Percentiles rank a stretch among this genome's conserved stretches.
These are phyloP conservation scores for Nycticryphes semicollaris DNA, from an alignment of 2,113 vertebrate species.

Conservation along the genomic window DNA sequence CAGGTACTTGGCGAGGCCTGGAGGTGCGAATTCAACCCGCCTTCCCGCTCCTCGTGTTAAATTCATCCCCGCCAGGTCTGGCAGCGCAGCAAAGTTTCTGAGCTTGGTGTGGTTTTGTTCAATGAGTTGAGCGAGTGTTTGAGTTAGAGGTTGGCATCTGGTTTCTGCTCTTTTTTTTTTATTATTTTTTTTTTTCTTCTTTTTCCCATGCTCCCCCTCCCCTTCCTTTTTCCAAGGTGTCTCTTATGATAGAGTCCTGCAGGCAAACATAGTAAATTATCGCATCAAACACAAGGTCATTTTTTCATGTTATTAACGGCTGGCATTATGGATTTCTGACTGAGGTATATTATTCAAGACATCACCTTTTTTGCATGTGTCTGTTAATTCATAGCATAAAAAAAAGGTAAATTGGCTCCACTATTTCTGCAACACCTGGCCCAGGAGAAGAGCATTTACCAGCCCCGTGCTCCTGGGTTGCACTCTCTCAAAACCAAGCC, in stretches of 20 bases:
- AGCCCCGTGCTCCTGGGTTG: rapidly evolving
- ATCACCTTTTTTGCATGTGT: background rate
- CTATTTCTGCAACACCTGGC: rapidly evolving
- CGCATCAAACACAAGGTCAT: background rate
- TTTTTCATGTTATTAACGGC: background rate
- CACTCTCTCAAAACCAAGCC: background rate
- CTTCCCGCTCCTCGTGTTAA: background rate
- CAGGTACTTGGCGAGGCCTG: background rate
- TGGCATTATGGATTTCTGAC: background rate
- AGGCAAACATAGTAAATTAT: background rate
- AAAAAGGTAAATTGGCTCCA: background rate
- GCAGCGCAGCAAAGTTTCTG: background rate
- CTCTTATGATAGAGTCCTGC: background rate
- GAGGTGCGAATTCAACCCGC: background rate
- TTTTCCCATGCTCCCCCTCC: too few species aligned
- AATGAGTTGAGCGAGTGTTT: background rate
- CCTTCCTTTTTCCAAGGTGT: background rate
- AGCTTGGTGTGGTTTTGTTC: background rate
- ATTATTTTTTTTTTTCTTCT: background rate
- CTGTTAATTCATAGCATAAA: background rate
- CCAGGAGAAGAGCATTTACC: rapidly evolving
- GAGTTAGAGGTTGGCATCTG: background rate
- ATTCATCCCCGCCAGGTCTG: background rate
- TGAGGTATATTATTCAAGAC: background rate
- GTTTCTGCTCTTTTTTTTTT: background rate